These are phyloP conservation scores for Metopolophium dirhodum DNA, from an alignment of 1,140 invertebrate genomes.

Conservation along the genomic window DNA sequence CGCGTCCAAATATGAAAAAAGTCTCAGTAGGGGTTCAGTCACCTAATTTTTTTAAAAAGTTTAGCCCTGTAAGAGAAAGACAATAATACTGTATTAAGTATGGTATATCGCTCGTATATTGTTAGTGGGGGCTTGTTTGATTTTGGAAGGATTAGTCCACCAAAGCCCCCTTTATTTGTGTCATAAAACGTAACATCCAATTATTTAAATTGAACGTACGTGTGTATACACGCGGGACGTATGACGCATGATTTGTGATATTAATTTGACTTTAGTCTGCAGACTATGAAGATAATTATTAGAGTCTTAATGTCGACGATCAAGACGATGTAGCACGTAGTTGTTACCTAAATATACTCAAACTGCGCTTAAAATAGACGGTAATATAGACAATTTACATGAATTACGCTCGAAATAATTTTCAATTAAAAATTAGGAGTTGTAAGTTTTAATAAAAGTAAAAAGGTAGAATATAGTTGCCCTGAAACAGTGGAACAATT, in stretches of 20 bases:
- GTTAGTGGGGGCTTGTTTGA: not conserved
- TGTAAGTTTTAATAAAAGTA: not conserved
- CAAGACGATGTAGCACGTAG: not conserved
- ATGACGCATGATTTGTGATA: not conserved
- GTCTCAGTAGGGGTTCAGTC: not conserved
- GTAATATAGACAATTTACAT: not conserved
- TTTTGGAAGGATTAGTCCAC: not conserved
- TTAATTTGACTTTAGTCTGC: not conserved
- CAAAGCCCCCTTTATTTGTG: not conserved
- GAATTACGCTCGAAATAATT: not conserved
- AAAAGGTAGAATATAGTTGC: not conserved
- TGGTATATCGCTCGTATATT: not conserved
- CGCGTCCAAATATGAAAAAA: not conserved
- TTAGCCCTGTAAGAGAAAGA: not conserved
- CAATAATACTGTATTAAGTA: not conserved
- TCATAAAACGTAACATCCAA: not conserved
- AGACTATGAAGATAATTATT: no score
- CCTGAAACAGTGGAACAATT: not conserved
- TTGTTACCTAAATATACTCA: not conserved
- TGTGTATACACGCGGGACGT: not conserved
- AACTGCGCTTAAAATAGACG: not conserved
- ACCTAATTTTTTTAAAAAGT: not conserved
- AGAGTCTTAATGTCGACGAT: not conserved
- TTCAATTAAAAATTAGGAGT: not conserved
- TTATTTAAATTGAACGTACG: not conserved